Percentiles rank a stretch among this genome's conserved stretches.
These are phyloP conservation scores for Diplolepis rosae DNA, from an alignment of 2,888 invertebrate genomes.

Conservation along the genomic window DNA sequence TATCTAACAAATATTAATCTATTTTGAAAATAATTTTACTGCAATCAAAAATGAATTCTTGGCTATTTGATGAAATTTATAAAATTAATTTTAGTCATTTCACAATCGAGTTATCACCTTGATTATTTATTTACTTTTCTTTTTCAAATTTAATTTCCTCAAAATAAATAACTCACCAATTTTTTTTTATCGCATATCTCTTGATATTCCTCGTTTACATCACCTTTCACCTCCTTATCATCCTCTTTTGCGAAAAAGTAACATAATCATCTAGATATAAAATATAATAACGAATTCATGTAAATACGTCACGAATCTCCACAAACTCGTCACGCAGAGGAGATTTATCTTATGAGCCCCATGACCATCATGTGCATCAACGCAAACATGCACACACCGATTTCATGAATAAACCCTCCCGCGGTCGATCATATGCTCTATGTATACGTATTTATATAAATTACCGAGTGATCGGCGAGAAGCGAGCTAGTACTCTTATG, in stretches of 20 bases:
- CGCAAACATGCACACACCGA: constrained; percentile 51
- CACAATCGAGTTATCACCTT: too few species aligned
- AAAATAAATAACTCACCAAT: too few species aligned
- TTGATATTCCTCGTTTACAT: neutral
- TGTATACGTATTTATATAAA: neutral
- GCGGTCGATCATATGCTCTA: neutral
- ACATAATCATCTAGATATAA: constrained; percentile 36
- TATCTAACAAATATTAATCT: too few species aligned
- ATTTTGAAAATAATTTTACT: too few species aligned
- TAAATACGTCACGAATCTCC: constrained; percentile 52
- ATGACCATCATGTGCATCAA: constrained; percentile 59
- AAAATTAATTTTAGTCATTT: too few species aligned
- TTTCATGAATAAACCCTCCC: neutral
- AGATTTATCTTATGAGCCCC: constrained; percentile 57
- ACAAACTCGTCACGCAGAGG: constrained; percentile 59
- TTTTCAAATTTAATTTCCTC: neutral
- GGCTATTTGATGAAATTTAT: too few species aligned
- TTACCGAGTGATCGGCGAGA: neutral
- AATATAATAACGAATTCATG: constrained; percentile 54
- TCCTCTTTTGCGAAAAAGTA: constrained; percentile 17
- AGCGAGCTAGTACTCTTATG: constrained; percentile 33
- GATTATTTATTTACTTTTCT: too few species aligned
- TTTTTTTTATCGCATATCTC: neutral
- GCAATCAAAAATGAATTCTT: too few species aligned
- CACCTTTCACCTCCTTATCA: constrained; percentile 17